Evolutionary conservation across 2,113 vertebrate species (phyloP).

Genomic region (Erythrocercus mccallii): DNA sequence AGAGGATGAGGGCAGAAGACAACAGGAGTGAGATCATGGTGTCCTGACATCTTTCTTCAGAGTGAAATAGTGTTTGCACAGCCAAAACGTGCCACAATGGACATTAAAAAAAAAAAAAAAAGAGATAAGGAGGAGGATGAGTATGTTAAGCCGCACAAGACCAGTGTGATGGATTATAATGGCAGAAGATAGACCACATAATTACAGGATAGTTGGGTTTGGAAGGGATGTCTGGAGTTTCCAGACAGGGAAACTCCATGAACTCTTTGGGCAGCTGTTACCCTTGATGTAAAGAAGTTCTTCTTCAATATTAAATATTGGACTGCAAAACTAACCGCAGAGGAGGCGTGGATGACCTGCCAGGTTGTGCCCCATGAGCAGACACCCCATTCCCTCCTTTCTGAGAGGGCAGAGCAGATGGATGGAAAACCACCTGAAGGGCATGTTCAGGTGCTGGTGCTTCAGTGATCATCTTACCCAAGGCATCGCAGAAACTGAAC

Average conservation of each 20-base stretch:
- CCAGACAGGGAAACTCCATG: background rate
- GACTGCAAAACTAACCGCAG: background rate
- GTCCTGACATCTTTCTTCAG: background rate
- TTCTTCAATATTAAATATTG: background rate
- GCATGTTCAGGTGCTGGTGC: background rate
- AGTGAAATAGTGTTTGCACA: background rate
- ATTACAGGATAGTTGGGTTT: background rate
- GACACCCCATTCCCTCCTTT: background rate
- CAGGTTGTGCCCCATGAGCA: background rate
- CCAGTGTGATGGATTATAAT: background rate
- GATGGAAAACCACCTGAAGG: background rate
- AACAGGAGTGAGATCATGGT: background rate
- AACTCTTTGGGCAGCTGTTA: no score
- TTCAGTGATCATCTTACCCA: background rate
- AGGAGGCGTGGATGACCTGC: fast-evolving
- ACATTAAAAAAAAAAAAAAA: no score
- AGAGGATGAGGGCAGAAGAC: background rate
- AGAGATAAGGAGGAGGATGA: background rate
- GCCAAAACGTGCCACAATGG: background rate
- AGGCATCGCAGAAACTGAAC: background rate
- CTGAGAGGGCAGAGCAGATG: background rate
- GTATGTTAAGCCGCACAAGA: background rate
- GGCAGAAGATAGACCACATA: background rate
- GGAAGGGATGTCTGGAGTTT: background rate
- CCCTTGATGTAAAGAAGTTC: background rate